phyloP scores from a whole-genome alignment of 2,797 vertebrate species.

The Oceanodroma leucorhoa region DNA sequence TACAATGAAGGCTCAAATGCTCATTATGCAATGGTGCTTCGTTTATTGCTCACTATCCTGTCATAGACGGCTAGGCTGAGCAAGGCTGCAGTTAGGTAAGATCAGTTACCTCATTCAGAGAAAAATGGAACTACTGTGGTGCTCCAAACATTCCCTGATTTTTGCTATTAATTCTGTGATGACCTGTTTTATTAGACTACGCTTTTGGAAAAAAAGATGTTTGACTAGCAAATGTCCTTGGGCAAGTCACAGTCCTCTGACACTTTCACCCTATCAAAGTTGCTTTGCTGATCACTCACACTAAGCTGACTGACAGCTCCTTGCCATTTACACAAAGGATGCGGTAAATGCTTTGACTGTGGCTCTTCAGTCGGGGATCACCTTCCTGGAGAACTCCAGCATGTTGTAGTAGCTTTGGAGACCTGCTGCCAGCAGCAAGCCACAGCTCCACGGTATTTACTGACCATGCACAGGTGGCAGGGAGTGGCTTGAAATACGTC shows the following conservation, averaged over 20 bases:
- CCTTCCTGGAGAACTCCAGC: background rate
- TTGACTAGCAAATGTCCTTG: background rate
- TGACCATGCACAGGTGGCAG: background rate
- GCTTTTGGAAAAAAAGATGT: background rate
- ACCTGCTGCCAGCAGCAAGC: background rate
- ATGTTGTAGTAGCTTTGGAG: background rate
- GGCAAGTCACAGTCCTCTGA: background rate
- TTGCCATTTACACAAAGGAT: background rate
- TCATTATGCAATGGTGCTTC: background rate
- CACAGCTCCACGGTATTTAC: background rate
- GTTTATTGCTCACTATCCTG: background rate
- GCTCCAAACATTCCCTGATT: background rate
- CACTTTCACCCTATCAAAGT: background rate
- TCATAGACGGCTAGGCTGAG: background rate
- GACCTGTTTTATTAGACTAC: background rate
- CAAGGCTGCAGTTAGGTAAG: background rate
- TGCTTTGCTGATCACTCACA: background rate
- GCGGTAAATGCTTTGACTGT: background rate
- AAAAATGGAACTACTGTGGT: slow-evolving; percentile 6
- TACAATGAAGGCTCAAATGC: background rate
- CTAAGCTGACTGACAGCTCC: background rate
- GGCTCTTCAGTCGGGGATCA: background rate
- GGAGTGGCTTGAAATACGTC: background rate
- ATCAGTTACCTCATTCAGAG: slow-evolving; percentile 10
- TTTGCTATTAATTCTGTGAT: background rate